These are phyloP conservation scores for Sebastes hubbsi DNA, from an alignment of 2,797 vertebrate genomes.

Conservation along the genomic window DNA sequence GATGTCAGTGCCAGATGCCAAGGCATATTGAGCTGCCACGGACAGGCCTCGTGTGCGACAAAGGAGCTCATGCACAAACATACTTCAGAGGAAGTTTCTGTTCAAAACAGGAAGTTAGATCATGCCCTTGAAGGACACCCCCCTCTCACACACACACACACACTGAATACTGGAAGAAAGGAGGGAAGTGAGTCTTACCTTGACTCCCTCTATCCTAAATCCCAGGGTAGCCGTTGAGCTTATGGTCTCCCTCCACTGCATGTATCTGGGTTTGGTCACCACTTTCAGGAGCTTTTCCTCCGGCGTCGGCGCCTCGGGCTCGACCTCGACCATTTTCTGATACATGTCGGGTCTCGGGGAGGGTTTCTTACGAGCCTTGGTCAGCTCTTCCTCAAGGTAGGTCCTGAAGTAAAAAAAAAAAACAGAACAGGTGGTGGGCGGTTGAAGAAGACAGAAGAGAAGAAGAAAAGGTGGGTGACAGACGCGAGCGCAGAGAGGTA, in stretches of 20 bases:
- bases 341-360: constrained; percentile 98
- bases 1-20: constrained; percentile 81
- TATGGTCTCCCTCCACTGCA: constrained; percentile 99
- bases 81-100: constrained; percentile 66
- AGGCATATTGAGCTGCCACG: constrained; percentile 77
- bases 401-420: constrained; percentile 80
- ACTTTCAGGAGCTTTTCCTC: constrained; percentile 89
- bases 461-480: not conserved
- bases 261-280: constrained; percentile 97
- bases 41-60: constrained; percentile 74
- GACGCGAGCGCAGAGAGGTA: not conserved
- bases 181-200: constrained; percentile 82
- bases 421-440: not conserved
- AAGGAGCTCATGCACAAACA: constrained; percentile 43
- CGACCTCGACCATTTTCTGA: constrained; percentile 97
- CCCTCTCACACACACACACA: constrained; percentile 3
- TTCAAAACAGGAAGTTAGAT: constrained; percentile 74
- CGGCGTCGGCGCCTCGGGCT: constrained; percentile 87
- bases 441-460: not conserved
- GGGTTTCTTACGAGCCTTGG: constrained; percentile 95
- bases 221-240: constrained; percentile 95
- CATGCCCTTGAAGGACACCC: constrained; percentile 47
- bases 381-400: constrained; percentile 96
- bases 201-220: constrained; percentile 98
- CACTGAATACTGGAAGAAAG: constrained; percentile 41